phyloP scores from a whole-genome alignment of 2,888 invertebrate genomes.

The Diogma glabrata region DNA sequence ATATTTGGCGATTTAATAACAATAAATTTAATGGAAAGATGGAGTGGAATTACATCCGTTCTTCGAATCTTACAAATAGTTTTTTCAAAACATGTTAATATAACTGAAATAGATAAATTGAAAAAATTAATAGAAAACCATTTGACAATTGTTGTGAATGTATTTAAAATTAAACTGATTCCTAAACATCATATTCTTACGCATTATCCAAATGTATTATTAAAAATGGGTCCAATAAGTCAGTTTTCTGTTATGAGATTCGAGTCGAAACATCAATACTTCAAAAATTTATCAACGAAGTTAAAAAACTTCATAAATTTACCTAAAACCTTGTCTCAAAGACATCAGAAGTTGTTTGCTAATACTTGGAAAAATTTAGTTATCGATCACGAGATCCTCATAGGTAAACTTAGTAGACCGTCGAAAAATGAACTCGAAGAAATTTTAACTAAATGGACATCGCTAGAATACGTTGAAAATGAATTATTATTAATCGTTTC shows the following conservation, averaged over 20 bases:
- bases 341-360: background rate
- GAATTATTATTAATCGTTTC: background rate
- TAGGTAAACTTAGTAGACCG: background rate
- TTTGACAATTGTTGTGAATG: background rate
- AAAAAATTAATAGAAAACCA: background rate
- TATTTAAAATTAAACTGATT: background rate
- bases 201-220: background rate
- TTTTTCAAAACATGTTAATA: background rate
- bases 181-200: background rate
- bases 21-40: background rate
- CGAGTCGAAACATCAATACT: background rate
- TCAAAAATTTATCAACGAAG: background rate
- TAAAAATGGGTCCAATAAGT: background rate
- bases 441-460: background rate
- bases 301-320: background rate
- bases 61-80: background rate
- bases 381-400: background rate
- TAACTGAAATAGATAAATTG: background rate
- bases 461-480: background rate
- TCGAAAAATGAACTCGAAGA: background rate
- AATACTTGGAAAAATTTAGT: background rate
- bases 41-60: background rate
- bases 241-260: background rate
- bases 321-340: background rate
- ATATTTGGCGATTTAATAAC: conserved; percentile 12